phyloP scores from a whole-genome alignment of 1,140 invertebrate genomes.

The Neodiprion fabricii region DNA sequence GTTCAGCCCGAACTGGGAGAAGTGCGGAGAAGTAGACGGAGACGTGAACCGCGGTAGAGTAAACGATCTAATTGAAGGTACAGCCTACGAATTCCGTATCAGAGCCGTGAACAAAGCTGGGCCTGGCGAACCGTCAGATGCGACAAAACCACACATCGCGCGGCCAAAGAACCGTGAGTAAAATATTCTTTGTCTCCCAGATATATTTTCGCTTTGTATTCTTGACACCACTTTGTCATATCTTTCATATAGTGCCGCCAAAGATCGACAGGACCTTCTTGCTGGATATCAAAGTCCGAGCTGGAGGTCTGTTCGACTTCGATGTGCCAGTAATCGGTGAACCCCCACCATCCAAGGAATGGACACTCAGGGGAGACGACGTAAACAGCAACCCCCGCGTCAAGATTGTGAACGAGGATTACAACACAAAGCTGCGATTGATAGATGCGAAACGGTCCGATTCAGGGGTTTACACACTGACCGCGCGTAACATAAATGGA shows the following conservation, averaged over 20 bases:
- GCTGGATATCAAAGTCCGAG: conserved; percentile 89
- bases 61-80: conserved; percentile 88
- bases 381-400: conserved; percentile 83
- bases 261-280: conserved; percentile 94
- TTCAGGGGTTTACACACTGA: conserved; percentile 87
- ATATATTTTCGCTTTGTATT: conserved; percentile 14
- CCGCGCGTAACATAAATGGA: conserved; percentile 92
- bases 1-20: conserved; percentile 86
- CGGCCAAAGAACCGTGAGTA: conserved; percentile 86
- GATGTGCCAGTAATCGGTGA: conserved; percentile 94
- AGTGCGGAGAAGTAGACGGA: conserved; percentile 83
- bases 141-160: conserved; percentile 87
- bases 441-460: conserved; percentile 89
- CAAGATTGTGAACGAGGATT: conserved; percentile 84
- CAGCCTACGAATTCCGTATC: conserved; percentile 93
- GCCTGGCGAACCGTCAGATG: conserved; percentile 87
- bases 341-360: conserved; percentile 92
- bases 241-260: conserved; percentile 71
- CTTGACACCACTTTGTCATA: conserved; percentile 18
- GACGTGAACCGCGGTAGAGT: conserved; percentile 85
- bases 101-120: conserved; percentile 95
- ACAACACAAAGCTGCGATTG: conserved; percentile 86
- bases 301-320: conserved; percentile 92
- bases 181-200: not conserved
- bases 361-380: conserved; percentile 83